A percentile compares a stretch with the other conserved stretches of the same genome.
These are phyloP conservation scores for Chamaetylas fuelleborni DNA, from an alignment of 2,113 vertebrate species.

Conservation along the genomic window DNA sequence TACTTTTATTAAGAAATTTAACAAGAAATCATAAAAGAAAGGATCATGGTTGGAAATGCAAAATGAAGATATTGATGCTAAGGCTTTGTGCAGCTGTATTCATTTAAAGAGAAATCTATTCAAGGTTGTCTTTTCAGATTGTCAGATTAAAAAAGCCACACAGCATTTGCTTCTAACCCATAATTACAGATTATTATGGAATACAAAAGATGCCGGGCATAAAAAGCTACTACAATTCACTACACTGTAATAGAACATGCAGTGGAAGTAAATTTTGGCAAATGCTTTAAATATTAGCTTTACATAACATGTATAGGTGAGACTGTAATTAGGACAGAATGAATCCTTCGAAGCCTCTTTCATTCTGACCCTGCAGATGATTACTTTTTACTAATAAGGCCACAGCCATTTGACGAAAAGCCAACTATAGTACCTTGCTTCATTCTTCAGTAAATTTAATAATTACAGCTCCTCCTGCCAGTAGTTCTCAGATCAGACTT, in stretches of 20 bases:
- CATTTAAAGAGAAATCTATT: slow-evolving; percentile 77
- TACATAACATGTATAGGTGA: slow-evolving; percentile 80
- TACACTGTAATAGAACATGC: slow-evolving; percentile 74
- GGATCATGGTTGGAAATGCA: slow-evolving; percentile 59
- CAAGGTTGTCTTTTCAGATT: slow-evolving; percentile 80
- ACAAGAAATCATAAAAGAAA: slow-evolving; percentile 66
- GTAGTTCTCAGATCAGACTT: slow-evolving; percentile 79
- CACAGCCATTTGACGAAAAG: slow-evolving; percentile 79
- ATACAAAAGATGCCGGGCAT: slow-evolving; percentile 78
- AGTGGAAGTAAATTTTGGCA: slow-evolving; percentile 83
- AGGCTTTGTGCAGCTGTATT: slow-evolving; percentile 68
- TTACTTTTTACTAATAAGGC: slow-evolving; percentile 80
- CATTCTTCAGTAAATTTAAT: slow-evolving; percentile 81
- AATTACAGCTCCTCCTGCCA: slow-evolving; percentile 81
- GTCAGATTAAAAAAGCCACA: slow-evolving; percentile 80
- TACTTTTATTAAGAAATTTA: slow-evolving; percentile 66
- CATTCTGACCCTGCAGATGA: slow-evolving; percentile 76
- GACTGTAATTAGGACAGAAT: slow-evolving; percentile 81
- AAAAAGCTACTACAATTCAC: slow-evolving; percentile 77
- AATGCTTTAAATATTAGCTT: slow-evolving; percentile 84
- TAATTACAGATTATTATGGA: slow-evolving; percentile 83
- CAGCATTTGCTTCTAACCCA: slow-evolving; percentile 76
- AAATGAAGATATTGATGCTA: slow-evolving; percentile 72
- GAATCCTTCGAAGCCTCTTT: slow-evolving; percentile 75
- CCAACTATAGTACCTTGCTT: slow-evolving; percentile 78